Percentiles rank a stretch among this genome's conserved stretches.
These are phyloP conservation scores for Lepidurus apus DNA, from an alignment of 1,140 invertebrate genomes.

Conservation along the genomic window DNA sequence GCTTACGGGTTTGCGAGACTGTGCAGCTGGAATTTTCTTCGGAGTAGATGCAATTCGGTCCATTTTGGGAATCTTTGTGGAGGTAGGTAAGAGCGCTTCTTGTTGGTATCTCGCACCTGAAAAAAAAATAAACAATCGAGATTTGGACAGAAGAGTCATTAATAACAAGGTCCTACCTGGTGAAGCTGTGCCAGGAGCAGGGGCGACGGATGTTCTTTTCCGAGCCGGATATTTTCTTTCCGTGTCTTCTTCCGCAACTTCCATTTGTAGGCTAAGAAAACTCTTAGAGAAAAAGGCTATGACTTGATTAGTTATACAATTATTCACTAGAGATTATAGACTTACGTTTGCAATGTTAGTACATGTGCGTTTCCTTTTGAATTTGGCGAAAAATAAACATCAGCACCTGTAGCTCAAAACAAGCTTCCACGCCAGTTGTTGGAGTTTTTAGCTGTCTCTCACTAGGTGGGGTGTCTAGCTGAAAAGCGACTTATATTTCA, in stretches of 20 bases:
- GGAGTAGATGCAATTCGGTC: not conserved
- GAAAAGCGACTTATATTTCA: not conserved
- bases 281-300: not conserved
- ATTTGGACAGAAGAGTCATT: not conserved
- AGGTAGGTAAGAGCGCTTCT: not conserved
- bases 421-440: not conserved
- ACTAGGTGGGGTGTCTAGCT: not conserved
- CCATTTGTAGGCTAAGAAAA: not conserved
- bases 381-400: not conserved
- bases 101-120: not conserved
- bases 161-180: not conserved
- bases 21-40: not conserved
- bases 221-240: conserved; percentile 14
- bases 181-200: not conserved
- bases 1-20: not conserved
- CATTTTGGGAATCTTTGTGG: not conserved
- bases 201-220: not conserved
- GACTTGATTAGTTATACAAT: not conserved
- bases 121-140: not conserved
- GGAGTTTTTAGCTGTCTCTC: not conserved
- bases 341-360: too few relatives aligned
- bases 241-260: not conserved
- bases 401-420: not conserved
- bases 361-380: not conserved
- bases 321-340: too few relatives aligned